A percentile compares a stretch with the other conserved stretches of the same genome.
These are phyloP conservation scores for Ictalurus furcatus DNA, from an alignment of 2,113 vertebrate genomes.

Conservation along the genomic window DNA sequence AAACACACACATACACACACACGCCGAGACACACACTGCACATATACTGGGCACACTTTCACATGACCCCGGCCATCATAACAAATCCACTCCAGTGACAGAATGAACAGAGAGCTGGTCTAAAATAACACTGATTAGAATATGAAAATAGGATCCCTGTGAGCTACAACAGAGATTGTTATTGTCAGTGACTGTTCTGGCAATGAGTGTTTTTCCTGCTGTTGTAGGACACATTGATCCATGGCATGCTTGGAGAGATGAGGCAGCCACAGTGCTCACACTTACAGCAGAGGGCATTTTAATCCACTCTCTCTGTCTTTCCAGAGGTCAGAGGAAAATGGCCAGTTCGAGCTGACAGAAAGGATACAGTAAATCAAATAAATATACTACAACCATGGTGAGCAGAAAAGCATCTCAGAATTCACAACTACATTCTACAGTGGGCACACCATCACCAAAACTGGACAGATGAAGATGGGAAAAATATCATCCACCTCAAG, in stretches of 20 bases:
- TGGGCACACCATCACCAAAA: neutral
- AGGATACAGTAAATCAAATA: neutral
- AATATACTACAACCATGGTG: neutral
- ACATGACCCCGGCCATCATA: conserved; percentile 40
- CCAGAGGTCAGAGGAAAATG: neutral
- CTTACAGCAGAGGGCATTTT: conserved; percentile 35
- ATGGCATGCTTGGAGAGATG: neutral
- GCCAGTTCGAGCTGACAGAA: neutral
- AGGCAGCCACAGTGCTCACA: conserved; percentile 16
- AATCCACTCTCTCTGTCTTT: neutral
- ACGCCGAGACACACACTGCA: neutral
- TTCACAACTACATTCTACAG: neutral
- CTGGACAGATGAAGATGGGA: neutral
- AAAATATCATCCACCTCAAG: neutral
- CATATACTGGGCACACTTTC: conserved; percentile 29
- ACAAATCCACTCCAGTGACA: conserved; percentile 41
- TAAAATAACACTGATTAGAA: conserved; percentile 47
- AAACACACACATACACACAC: conserved; percentile 27
- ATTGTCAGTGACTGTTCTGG: conserved; percentile 36
- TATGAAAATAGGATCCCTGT: conserved; percentile 47
- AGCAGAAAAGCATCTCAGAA: neutral
- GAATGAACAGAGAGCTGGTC: conserved; percentile 42
- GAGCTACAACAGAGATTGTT: conserved; percentile 41
- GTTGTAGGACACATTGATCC: conserved; percentile 18
- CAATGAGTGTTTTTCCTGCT: neutral